phyloP scores from a whole-genome alignment of 2,797 vertebrate genomes.

The Geotrypetes seraphini region DNA sequence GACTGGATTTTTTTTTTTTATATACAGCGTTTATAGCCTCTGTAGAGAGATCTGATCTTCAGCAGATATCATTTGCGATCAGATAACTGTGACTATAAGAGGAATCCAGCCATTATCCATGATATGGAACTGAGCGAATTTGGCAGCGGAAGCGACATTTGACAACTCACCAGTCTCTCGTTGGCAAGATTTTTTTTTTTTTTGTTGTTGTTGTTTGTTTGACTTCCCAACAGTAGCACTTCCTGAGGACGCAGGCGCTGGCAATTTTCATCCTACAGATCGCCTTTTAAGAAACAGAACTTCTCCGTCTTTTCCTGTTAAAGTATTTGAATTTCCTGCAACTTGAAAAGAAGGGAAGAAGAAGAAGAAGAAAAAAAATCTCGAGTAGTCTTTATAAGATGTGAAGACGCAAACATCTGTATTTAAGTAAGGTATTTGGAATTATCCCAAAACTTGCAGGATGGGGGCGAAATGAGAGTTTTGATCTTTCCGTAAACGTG shows the following conservation, averaged over 20 bases:
- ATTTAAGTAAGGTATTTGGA: conserved; percentile 46
- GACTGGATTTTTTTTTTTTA: conserved; percentile 21
- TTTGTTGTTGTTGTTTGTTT: conserved; percentile 16
- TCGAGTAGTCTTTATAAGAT: conserved; percentile 33
- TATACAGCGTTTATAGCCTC: too few species aligned
- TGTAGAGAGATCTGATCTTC: conserved; percentile 23
- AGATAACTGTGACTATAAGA: conserved; percentile 35
- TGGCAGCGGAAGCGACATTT: conserved; percentile 50
- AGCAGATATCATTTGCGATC: conserved; percentile 36
- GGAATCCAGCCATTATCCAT: conserved; percentile 34
- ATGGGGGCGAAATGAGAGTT: conserved; percentile 45
- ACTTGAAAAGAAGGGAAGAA: conserved; percentile 39
- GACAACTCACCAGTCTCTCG: conserved; percentile 67
- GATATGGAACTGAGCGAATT: conserved; percentile 49
- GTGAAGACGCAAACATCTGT: conserved; percentile 46
- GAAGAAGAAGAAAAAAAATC: conserved; percentile 19
- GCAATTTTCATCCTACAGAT: conserved; percentile 35
- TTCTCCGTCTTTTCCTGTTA: conserved; percentile 34
- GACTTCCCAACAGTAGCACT: conserved; percentile 38
- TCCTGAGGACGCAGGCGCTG: conserved; percentile 34
- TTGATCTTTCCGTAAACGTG: conserved; percentile 58
- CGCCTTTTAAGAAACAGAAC: conserved; percentile 40
- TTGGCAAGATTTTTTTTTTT: conserved; percentile 48
- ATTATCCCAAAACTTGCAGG: conserved; percentile 46
- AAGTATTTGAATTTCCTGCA: conserved; percentile 37